Base-by-base conservation (phyloP, 1,140 invertebrate species). In the Heliconius himera region DNA sequence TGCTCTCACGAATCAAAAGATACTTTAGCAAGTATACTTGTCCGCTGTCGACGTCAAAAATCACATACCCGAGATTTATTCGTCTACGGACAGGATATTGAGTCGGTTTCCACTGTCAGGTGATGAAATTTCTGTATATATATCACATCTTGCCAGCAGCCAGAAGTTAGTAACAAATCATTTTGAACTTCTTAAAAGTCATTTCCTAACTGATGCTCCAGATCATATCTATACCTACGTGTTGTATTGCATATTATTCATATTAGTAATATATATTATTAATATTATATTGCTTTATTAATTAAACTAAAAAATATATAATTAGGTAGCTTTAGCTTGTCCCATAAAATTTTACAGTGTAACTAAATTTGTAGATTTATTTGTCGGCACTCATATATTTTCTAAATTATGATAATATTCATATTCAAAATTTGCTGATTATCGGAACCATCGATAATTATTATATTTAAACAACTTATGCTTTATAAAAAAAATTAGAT, bases 121-220 rank as follows among this genome's bases (percentile, higher is more conserved):
- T 71, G 70, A 71, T 38, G 70, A 71, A 38, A 71, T 38, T n/a
- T 38, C 70, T 38, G 36, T 71, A 36, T 71, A 71, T 71, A 38
- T 20, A 71, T 71, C 60, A 66, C 26, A 66, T 66, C 60, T 26
- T 18, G 13, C 22, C 26, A 66, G n/a, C n/a, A 8, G 60, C 26
- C 60, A 66, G 26, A 29, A 66, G 22, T 26, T 66, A 8, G 60
- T 16, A 16, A 29, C 11, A 66, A 29, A 66, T 6, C n/a, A 26
- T 60, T 36, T 6, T 5, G 33, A 36, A 36, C 33, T 36, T 36
- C 33, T 36, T 36, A 26, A 36, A 36, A 36, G 33, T 8, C 33
- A 36, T 1, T 36, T 6, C 33, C 33, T 36, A 36, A 36, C 33
- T 6, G 33, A 36, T 36, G 6, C 33, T 36, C 33, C 33, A 36